Evolutionary conservation across 2,888 invertebrate genomes (phyloP), one percentile per base, ranked within the genome.

Genomic region (Nudaria mundana): DNA sequence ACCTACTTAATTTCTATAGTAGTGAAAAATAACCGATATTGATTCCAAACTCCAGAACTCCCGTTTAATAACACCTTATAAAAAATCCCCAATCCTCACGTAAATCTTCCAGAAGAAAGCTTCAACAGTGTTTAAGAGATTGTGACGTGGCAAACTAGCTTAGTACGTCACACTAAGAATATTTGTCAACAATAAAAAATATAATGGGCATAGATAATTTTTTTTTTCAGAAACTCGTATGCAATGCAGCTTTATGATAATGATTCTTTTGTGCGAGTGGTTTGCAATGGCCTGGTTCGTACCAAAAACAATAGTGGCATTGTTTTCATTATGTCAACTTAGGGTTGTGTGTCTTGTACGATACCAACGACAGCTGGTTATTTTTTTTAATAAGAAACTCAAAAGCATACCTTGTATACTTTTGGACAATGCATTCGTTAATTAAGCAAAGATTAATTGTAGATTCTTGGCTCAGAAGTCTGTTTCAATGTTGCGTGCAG

Each of bases 241-340:
- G 32, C 16, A 29, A 39, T 24, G 29, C 34, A 29, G 33, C 12
- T 12, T 14, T 37, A 24, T 26, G 23, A 10, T 33, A 25, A 37
- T 30, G 37, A 34, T 30, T 22, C 32, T 29, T 24, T 14, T 14
- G 24, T 33, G 28, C 8, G 26, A 34, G 32, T 30, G 32, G 41
- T 28, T 37, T 32, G 32, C 32, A 41, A 37, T 42, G 37, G 37
- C 41, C 37, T 37, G 32, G 33, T 37, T 42, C 11, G 23, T 13
- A 18, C 28, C 22, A 36, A 37, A 42, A 42, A 42, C 42, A 42
- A 42, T 42, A 16, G 37, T n/a, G 7, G 32, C 32, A 37, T 42
- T 42, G 42, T 42, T 42, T 37, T 40, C 31, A 18, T 35, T 30
- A 29, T 32, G 18, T 32, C 8, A 33, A 38, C 25, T 16, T 15